Base-by-base conservation (phyloP, 92 coral and sea anemone species). In the Actinostola sp. region DNA sequence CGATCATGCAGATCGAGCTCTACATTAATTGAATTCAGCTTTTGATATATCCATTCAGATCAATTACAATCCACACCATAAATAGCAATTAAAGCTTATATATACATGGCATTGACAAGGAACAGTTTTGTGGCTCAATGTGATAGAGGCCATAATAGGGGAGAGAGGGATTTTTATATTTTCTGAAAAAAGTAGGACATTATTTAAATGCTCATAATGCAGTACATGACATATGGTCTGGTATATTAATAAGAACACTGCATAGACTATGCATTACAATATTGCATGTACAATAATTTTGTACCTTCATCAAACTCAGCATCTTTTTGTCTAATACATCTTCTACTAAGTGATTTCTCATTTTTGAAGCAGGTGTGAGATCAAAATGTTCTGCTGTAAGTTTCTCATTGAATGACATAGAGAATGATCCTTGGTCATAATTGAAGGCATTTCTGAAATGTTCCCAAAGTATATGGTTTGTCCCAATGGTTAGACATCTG, bases 321-420 rank as follows among this genome's bases (percentile, higher is more conserved):
- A 85, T 85, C 45, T 58, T 69, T 55, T 57, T 79, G 23, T 84
- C 85, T 16, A 83, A 41, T 2, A 83, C 84, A 7, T 83, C 80
- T 42, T 83, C 84, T 2, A 86, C 86, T 3, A 85, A 77, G 38
- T 85, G 85, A 60, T 85, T 85, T 2, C 82, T 25, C 86, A 80
- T 85, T 68, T 80, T 85, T 48, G 90, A 59, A 0, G 82, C 72
- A 4, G 89, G 63, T 28, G 53, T 72, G 19, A 84, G 54, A 27
- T 79, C 59, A 28, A 85, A 85, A 50, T 85, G 90, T 5, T 85
- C 86, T 33, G 61, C 78, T n/a, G 86, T 80, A 3, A 85, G 82
- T 38, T 79, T 73, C 7, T 84, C 70, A 35, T 84, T 71, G 27
- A 38, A 49, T 14, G 89, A 66, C 81, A 78, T 32, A 28, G 85